Evolutionary conservation across 2,113 vertebrate genomes (phyloP).

Genomic region (Zosterops pallidus): DNA sequence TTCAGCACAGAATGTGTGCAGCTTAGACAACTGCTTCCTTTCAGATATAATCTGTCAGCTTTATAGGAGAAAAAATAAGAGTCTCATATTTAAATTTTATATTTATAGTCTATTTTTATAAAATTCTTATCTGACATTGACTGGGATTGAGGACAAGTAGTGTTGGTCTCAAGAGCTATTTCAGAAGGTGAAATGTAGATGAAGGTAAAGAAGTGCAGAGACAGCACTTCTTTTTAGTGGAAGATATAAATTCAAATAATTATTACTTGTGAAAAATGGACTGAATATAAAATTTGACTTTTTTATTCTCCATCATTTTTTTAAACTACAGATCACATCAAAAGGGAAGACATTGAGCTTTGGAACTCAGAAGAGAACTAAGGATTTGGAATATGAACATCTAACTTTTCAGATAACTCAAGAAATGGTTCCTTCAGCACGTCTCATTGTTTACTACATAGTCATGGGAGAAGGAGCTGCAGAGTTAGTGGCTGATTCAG

Average conservation of each 20-base stretch:
- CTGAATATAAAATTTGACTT: neutral
- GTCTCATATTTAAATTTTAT: neutral
- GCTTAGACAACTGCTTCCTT: neutral
- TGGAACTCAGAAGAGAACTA: conserved; percentile 59
- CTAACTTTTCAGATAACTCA: conserved; percentile 80
- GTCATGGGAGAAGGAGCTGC: conserved; percentile 78
- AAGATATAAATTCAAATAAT: neutral
- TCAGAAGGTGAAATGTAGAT: neutral
- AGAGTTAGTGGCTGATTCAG: conserved; percentile 90
- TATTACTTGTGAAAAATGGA: neutral
- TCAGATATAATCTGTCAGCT: neutral
- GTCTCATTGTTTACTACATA: conserved; percentile 90
- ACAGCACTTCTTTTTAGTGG: neutral
- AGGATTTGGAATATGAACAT: conserved; percentile 61
- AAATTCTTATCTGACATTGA: neutral
- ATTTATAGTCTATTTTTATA: neutral
- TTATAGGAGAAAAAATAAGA: neutral
- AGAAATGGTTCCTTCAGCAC: conserved; percentile 88
- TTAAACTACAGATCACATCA: conserved; percentile 74
- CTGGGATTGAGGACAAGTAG: neutral
- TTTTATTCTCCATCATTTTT: neutral
- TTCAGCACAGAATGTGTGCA: neutral
- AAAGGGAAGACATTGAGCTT: conserved; percentile 83
- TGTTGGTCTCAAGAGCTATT: neutral
- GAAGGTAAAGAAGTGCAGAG: neutral